These are phyloP conservation scores for Coenobita brevimanus DNA, from an alignment of 1,140 invertebrate species.

Conservation along the genomic window DNA sequence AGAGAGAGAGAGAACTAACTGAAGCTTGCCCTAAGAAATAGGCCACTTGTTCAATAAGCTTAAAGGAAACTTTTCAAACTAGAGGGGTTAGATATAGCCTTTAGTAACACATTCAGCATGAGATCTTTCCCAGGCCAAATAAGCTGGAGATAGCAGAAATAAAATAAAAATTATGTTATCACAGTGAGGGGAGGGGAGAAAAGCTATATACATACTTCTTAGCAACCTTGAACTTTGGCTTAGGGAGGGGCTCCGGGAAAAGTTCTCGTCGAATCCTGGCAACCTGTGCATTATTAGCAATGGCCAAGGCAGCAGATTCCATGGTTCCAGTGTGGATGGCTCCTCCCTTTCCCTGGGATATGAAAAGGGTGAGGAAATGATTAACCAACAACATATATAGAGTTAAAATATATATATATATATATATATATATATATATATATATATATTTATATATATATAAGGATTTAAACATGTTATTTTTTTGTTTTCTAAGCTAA, in stretches of 20 bases:
- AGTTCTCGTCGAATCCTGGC: constrained; percentile 34
- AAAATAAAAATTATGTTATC: background rate
- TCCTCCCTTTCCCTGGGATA: background rate
- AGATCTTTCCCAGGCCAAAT: no score
- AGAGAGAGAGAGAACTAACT: no score
- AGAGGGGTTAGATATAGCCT: no score
- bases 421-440: background rate
- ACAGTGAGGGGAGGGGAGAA: background rate
- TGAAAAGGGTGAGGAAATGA: no score
- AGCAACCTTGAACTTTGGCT: constrained; percentile 40
- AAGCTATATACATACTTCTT: constrained; percentile 41
- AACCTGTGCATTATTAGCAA: constrained; percentile 27
- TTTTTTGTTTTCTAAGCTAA: background rate
- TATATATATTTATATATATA: background rate
- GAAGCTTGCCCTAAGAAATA: no score
- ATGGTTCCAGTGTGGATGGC: constrained; percentile 61
- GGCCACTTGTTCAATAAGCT: no score
- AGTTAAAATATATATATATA: background rate
- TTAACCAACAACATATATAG: background rate
- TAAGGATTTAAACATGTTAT: background rate
- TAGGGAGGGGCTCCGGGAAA: constrained; percentile 47
- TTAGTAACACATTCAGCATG: no score
- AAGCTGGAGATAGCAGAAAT: background rate
- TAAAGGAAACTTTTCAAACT: no score
- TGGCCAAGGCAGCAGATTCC: constrained; percentile 50